These are phyloP conservation scores for Opisthograptis luteolata DNA, from an alignment of 2,888 invertebrate genomes.

Conservation along the genomic window DNA sequence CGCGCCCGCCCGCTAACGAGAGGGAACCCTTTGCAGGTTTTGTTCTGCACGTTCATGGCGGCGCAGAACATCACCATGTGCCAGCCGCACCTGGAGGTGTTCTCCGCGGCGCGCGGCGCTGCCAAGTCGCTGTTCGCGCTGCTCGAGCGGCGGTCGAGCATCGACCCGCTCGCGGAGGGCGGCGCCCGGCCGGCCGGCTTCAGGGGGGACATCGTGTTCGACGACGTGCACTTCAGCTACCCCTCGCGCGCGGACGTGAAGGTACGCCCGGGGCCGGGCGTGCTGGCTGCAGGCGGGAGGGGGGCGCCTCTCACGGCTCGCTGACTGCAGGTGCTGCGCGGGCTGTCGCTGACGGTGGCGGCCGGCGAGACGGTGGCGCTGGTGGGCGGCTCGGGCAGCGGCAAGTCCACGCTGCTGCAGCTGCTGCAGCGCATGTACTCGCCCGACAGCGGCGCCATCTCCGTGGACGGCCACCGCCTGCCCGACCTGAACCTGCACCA, in stretches of 20 bases:
- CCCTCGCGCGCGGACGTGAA: constrained; percentile 90
- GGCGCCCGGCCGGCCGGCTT: constrained; percentile 82
- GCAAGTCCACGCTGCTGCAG: constrained; percentile 92
- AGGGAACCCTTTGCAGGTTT: constrained; percentile 68
- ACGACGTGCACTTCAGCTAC: constrained; percentile 89
- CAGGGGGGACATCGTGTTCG: constrained; percentile 87
- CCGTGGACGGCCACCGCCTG: constrained; percentile 86
- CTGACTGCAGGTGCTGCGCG: constrained; percentile 85
- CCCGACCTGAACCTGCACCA: constrained; percentile 85
- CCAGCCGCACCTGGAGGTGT: constrained; percentile 89
- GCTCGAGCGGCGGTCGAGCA: constrained; percentile 83
- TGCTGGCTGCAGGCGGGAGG: too few relatives aligned
- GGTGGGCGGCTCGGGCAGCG: constrained; percentile 90
- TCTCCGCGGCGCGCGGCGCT: constrained; percentile 89
- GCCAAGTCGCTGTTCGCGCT: constrained; percentile 88
- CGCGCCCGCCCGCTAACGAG: too few relatives aligned
- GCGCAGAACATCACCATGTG: constrained; percentile 91
- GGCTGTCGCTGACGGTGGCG: constrained; percentile 84
- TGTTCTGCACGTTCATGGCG: constrained; percentile 90
- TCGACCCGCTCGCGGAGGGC: constrained; percentile 54
- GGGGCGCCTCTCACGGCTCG: neutral
- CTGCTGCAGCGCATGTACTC: constrained; percentile 90
- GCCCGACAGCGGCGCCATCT: constrained; percentile 82
- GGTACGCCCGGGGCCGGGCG: too few relatives aligned
- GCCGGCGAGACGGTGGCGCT: constrained; percentile 89